Evolutionary conservation across 2,888 invertebrate genomes (phyloP), one percentile per base, ranked within the genome.

Genomic region (Nebria brevicollis): DNA sequence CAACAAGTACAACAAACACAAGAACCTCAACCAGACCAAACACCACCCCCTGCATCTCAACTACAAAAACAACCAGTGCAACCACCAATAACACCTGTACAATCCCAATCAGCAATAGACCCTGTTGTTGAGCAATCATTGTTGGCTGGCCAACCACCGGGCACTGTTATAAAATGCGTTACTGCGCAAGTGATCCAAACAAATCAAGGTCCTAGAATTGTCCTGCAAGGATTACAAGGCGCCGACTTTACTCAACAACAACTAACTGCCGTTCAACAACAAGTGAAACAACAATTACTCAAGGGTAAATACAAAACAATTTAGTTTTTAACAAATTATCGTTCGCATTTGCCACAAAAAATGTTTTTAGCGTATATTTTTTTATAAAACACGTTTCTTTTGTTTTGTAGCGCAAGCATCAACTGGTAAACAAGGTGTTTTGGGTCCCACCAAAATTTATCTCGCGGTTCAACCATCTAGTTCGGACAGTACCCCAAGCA

Each of bases 101-200:
- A 82, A 72, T 85, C 41, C 7, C 10, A 54, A 72, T 25, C 66
- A 26, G 42, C 65, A 41, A 85, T 86, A 13, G 88, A 89, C 84
- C 86, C 86, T 41, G 86, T 86, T 66, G 92, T 94, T 66, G 95
- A 95, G 87, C 94, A 95, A 84, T 93, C 93, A 10, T 89, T 96
- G 1, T 88, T 96, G 25, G 93, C 92, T 42, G 95, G 95, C 2
- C 96, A 96, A 87, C 96, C 96, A 4, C 94, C 95, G 0, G 96
- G 96, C 77, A 96, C 96, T 0, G 93, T 96, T 1, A 95, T 96
- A 82, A 96, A 96, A 88, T 95, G 96, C 85, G 96, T 96, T 7
- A 96, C 96, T 0, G 96, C 96, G 0, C 95, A 96, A 90, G 95
- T 96, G 8, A 94, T 96, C 87, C 95, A 95, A 88, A 96, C 96